Conservation (phyloP, 2,113 vertebrate genomes). For the Falco punctatus region DNA sequence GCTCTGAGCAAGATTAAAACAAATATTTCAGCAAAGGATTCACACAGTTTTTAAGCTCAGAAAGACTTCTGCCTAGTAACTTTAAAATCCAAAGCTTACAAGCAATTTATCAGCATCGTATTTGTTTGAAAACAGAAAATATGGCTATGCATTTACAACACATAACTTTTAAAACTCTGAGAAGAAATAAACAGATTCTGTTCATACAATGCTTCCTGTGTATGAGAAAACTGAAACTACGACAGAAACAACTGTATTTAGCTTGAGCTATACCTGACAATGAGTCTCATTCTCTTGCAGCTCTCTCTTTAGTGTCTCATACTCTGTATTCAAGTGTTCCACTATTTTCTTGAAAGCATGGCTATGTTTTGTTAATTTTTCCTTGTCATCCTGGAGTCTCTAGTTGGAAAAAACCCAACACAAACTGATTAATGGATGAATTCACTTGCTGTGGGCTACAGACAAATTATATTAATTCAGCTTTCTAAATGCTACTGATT, state of each 20-base stretch:
- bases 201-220: not conserved
- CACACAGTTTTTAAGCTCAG: not conserved
- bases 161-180: not conserved
- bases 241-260: not conserved
- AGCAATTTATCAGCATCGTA: not conserved
- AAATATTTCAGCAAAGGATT: not conserved
- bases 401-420: constrained; percentile 49
- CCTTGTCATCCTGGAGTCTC: constrained; percentile 88
- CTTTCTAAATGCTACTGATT: not conserved
- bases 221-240: not conserved
- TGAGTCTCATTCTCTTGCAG: constrained; percentile 94
- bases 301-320: constrained; percentile 82
- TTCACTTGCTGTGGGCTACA: not conserved
- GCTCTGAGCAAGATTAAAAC: not conserved
- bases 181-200: not conserved
- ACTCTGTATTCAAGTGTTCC: constrained; percentile 78
- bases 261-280: constrained; percentile 80
- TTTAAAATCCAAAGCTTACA: not conserved
- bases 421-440: not conserved
- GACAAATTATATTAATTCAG: not conserved
- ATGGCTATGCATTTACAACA: not conserved
- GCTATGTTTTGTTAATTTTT: constrained; percentile 76
- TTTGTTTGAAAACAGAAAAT: not conserved
- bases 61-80: not conserved
- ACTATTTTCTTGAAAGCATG: constrained; percentile 82